phyloP scores from a whole-genome alignment of 2,888 invertebrate species.

The Nephrotoma guestfalica region DNA sequence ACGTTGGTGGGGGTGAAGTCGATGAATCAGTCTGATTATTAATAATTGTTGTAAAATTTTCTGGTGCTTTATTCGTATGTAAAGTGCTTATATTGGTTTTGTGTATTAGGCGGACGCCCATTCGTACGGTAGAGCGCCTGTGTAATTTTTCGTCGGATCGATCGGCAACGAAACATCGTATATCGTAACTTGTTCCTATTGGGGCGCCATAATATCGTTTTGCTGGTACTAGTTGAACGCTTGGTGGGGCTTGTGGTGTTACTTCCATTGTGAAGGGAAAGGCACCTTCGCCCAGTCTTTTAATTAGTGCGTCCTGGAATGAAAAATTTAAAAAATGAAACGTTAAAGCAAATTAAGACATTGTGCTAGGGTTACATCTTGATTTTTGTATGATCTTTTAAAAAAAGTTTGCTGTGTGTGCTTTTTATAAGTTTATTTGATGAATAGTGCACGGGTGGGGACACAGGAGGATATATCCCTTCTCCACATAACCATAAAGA shows the following conservation, averaged over 20 bases:
- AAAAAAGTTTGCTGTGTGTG: no score
- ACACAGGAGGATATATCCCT: no score
- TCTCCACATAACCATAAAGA: no score
- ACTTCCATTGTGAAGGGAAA: constrained; percentile 69
- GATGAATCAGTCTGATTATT: constrained; percentile 16
- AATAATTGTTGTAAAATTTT: constrained; percentile 22
- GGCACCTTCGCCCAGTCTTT: constrained; percentile 62
- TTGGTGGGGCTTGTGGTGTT: constrained; percentile 75
- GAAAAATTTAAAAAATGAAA: neutral
- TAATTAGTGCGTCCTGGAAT: constrained; percentile 58
- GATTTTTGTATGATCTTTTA: no score
- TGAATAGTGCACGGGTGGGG: no score
- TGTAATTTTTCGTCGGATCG: constrained; percentile 69
- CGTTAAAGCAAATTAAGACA: no score
- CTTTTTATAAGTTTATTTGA: no score
- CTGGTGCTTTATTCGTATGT: constrained; percentile 19
- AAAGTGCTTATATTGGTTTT: constrained; percentile 21
- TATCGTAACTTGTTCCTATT: constrained; percentile 82
- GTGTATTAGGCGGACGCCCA: constrained; percentile 75
- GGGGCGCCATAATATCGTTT: constrained; percentile 85
- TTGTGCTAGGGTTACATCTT: no score
- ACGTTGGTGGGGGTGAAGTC: neutral
- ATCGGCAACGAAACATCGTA: constrained; percentile 74
- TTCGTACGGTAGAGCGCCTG: constrained; percentile 62
- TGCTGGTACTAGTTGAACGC: constrained; percentile 78